Evolutionary conservation across 2,888 invertebrate species (phyloP).

Genomic region (Scaptodrosophila latifasciaeformis): DNA sequence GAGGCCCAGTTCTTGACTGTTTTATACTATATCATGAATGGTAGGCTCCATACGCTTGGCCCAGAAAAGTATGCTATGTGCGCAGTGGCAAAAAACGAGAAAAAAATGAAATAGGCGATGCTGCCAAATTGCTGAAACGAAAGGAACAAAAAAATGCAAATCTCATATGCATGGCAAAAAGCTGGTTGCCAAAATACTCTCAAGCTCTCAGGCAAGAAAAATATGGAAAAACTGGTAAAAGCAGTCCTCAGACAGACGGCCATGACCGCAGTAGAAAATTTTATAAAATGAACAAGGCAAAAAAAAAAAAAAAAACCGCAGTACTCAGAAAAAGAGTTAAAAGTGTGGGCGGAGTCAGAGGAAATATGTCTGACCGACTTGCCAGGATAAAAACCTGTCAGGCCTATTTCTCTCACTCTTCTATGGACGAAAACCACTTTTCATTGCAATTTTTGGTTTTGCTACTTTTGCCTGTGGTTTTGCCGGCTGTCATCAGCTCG

Average conservation of each 20-base stretch:
- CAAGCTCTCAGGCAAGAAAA: too few relatives aligned
- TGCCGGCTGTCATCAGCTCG: background rate
- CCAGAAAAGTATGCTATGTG: constrained; percentile 63
- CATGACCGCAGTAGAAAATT: constrained; percentile 48
- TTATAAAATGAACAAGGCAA: background rate
- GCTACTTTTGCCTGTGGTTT: constrained; percentile 3
- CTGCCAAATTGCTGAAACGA: constrained; percentile 7
- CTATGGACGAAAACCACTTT: constrained; percentile 25
- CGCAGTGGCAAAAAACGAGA: constrained; percentile 45
- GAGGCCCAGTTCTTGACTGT: too few relatives aligned
- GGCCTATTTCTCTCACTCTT: constrained; percentile 18
- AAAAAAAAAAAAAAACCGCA: background rate
- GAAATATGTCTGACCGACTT: constrained; percentile 3
- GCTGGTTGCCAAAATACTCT: background rate
- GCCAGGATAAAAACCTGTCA: too few relatives aligned
- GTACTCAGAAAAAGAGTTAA: background rate
- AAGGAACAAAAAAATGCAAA: constrained; percentile 61
- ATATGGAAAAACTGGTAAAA: constrained; percentile 21
- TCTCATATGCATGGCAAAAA: constrained; percentile 53
- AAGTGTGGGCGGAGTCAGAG: too few relatives aligned
- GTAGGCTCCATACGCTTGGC: constrained; percentile 25
- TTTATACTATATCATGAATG: background rate
- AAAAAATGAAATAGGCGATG: constrained; percentile 45
- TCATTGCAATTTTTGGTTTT: constrained; percentile 13
- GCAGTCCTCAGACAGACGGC: too few relatives aligned